Conservation (phyloP, 2,888 invertebrate genomes). For the Tetanocera ferruginea region DNA sequence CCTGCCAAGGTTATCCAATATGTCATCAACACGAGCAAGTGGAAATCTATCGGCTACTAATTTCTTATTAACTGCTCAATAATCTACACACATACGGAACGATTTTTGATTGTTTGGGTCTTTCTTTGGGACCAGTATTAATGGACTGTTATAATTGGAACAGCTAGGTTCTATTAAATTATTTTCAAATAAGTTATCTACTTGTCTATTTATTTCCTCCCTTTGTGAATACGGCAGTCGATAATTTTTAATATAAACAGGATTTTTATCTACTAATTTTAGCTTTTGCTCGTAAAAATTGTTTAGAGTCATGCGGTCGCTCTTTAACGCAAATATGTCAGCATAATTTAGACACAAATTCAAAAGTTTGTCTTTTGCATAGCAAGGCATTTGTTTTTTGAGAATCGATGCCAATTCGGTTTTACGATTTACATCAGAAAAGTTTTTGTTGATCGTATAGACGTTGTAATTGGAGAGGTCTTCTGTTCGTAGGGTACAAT, state of each 20-base stretch:
- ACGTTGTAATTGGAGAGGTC: too few species aligned
- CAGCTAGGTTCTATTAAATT: constrained; percentile 37
- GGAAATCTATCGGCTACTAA: not conserved
- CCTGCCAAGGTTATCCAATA: constrained; percentile 20
- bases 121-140: not conserved
- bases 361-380: too few species aligned
- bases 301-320: too few species aligned
- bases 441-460: too few species aligned
- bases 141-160: not conserved
- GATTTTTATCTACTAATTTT: not conserved
- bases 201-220: constrained; percentile 31
- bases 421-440: not conserved
- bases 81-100: constrained; percentile 31
- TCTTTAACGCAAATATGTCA: too few species aligned
- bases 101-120: constrained; percentile 13
- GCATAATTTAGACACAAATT: too few species aligned
- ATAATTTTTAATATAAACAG: constrained; percentile 31
- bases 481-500: too few species aligned
- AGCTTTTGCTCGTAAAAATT: constrained; percentile 32
- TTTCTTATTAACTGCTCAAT: constrained; percentile 24
- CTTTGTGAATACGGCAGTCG: constrained; percentile 29
- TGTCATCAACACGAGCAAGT: too few species aligned
- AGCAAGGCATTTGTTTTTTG: too few species aligned
- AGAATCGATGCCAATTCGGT: not conserved
- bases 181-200: constrained; percentile 26